Evolutionary conservation across 2,888 invertebrate genomes (phyloP), one percentile per base, ranked within the genome.

Genomic region (Ophion slaviceki): DNA sequence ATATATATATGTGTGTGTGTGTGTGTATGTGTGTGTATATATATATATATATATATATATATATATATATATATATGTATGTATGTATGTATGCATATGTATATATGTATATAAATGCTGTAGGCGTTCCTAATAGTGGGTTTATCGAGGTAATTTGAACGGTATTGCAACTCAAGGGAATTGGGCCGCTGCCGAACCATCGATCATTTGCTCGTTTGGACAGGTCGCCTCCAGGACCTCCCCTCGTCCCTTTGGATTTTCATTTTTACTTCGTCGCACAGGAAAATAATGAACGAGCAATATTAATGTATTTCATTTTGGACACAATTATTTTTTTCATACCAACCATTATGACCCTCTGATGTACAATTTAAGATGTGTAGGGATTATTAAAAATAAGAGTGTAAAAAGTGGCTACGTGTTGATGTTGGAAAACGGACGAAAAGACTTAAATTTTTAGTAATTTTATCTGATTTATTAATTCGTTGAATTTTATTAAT

Each of bases 131-230:
- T 76, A 79, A 76, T 80, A 75, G 80, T 59, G 82, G 76, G 82
- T 82, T 86, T 80, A 82, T 82, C 82, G 82, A 80, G 80, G 80
- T 86, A 82, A 86, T 82, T 82, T 76, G 80, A 86, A 86, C 82
- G 80, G 67, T 80, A 82, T 82, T 82, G 82, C 77, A 68, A 80
- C 82, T 80, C 72, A 59, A 28, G 80, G 80, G 82, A 66, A 82
- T 59, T 79, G 78, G 78, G 36, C 47, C n/a, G 67, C 76, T 66
- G 80, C 59, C 68, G 80, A 67, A 77, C 57, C 82, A 82, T 86
- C 80, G 82, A 82, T 86, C 82, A 77, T 86, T 82, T 85, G 53
- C 76, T 68, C 72, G 82, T 72, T 80, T 85, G 76, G 62, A 20
- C 10, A 62, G 70, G 32, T 40, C 61, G 66, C 61, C 20, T 66